These are phyloP conservation scores for Ancistrus triradiatus DNA, from an alignment of 2,113 vertebrate species.

Conservation along the genomic window DNA sequence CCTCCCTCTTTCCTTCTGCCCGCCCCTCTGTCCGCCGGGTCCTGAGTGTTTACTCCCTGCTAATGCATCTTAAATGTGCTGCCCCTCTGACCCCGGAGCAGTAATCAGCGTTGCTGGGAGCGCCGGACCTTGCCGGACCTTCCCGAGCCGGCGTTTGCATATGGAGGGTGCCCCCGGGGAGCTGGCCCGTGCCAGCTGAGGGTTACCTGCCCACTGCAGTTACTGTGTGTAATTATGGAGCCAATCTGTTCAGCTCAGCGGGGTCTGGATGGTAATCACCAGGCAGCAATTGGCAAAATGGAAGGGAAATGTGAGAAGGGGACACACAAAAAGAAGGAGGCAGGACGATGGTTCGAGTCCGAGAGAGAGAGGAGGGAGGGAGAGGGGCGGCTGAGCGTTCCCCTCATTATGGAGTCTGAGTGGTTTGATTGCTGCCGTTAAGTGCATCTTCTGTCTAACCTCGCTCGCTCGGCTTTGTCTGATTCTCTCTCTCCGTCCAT, in stretches of 20 bases:
- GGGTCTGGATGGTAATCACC: constrained; percentile 88
- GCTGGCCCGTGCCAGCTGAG: constrained; percentile 85
- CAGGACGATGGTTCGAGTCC: constrained; percentile 54
- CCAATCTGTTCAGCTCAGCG: constrained; percentile 98
- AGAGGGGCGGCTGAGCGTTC: too few species aligned
- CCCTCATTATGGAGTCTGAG: constrained; percentile 52
- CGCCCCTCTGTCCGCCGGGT: constrained; percentile 52
- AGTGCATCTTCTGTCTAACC: constrained; percentile 44
- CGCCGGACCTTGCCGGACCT: constrained; percentile 75
- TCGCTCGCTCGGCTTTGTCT: constrained; percentile 26
- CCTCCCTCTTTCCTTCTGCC: constrained; percentile 14
- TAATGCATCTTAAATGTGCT: constrained; percentile 88
- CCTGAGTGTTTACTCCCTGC: constrained; percentile 82
- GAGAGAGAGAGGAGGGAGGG: constrained; percentile 48
- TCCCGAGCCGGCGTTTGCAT: constrained; percentile 84
- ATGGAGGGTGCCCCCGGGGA: constrained; percentile 89
- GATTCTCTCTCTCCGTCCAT: constrained; percentile 27
- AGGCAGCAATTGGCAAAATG: constrained; percentile 86
- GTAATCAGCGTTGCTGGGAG: constrained; percentile 79
- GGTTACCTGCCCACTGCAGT: constrained; percentile 89
- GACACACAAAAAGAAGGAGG: constrained; percentile 19
- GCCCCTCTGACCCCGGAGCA: constrained; percentile 81
- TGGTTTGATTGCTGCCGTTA: constrained; percentile 53
- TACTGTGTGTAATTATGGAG: constrained; percentile 97
- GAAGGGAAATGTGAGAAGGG: constrained; percentile 52